Conservation (phyloP, 2,797 vertebrate species). For the Setipinna tenuifilis region DNA sequence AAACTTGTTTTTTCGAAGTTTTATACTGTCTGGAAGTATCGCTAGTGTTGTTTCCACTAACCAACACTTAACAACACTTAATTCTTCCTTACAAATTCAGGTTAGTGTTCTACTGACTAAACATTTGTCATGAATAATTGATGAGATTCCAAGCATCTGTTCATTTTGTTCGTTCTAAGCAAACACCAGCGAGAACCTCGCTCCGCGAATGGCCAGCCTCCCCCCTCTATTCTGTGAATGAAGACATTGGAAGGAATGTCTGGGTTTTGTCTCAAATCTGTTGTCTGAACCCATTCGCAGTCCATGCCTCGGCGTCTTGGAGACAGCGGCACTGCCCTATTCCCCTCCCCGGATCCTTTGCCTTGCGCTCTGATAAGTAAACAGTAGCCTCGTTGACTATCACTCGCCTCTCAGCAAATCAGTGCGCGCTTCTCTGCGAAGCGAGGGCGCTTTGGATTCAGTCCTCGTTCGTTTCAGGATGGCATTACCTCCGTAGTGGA, state of each 20-base stretch:
- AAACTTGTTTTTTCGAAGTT: background rate
- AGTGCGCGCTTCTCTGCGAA: constrained; percentile 67
- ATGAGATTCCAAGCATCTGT: constrained; percentile 46
- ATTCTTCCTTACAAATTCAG: background rate
- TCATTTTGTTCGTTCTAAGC: constrained; percentile 43
- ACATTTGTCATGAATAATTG: constrained; percentile 44
- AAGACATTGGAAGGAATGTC: constrained; percentile 62
- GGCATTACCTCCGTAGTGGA: constrained; percentile 64
- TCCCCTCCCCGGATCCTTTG: constrained; percentile 62
- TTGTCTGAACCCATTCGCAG: constrained; percentile 53
- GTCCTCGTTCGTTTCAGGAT: constrained; percentile 59
- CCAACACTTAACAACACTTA: background rate
- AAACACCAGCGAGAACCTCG: constrained; percentile 48
- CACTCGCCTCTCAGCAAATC: constrained; percentile 70
- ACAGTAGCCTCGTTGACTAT: constrained; percentile 65
- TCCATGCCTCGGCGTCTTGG: constrained; percentile 57
- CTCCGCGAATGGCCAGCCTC: constrained; percentile 52
- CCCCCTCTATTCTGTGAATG: constrained; percentile 49
- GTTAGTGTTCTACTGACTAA: background rate
- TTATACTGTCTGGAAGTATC: background rate
- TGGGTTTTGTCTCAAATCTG: constrained; percentile 59
- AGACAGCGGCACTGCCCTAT: constrained; percentile 62
- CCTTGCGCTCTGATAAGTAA: constrained; percentile 67
- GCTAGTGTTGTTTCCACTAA: background rate
- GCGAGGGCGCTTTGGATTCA: constrained; percentile 67